Base-by-base conservation (phyloP, 2,888 invertebrate species). In the Eilema griseolum region DNA sequence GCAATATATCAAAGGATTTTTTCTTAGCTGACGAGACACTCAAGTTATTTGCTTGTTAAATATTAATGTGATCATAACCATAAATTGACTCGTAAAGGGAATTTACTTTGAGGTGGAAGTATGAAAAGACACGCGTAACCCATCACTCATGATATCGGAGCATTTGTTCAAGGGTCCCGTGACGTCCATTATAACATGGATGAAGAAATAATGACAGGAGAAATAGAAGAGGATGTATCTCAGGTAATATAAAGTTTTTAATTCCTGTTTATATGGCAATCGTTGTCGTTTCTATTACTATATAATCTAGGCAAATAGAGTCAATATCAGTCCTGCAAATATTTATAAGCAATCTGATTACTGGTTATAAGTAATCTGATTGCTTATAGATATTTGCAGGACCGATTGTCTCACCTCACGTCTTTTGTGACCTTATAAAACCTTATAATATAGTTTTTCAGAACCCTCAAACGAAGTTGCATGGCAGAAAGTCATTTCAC, bases 1-100 rank as follows among this genome's bases (percentile, higher is more conserved):
- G 90, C 89, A 90, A 95, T 95, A 93, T 93, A 94, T 95, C 94
- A 95, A 93, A 93, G 93, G 94, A 93, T 94, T 94, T 37, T 91
- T 92, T 92, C 90, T 83, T 81, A 86, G 84, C 88, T 90, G 92
- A 92, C 89, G 89, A 90, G 87, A 86, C 85, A 87, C 83, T 85
- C 83, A 71, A 81, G 85, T 89, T 89, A 88, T 88, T 88, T 90
- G 86, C 90, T 92, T 90, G 91, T 90, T 89, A 87, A 87, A 83
- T 84, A 83, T 82, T 78, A 79, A 82, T 80, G 82, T 77, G 82
- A 82, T 86, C 82, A 83, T 82, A 76, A 75, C 68, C 66, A 64
- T 69, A 63, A 72, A 67, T 62, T 67, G 67, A 31, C 33, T 71
- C 61, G 28, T 69, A 64, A 67, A 72, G 57, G 46, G 14, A 56